Conservation (phyloP, 2,797 vertebrate genomes). For the Tadarida brasiliensis region DNA sequence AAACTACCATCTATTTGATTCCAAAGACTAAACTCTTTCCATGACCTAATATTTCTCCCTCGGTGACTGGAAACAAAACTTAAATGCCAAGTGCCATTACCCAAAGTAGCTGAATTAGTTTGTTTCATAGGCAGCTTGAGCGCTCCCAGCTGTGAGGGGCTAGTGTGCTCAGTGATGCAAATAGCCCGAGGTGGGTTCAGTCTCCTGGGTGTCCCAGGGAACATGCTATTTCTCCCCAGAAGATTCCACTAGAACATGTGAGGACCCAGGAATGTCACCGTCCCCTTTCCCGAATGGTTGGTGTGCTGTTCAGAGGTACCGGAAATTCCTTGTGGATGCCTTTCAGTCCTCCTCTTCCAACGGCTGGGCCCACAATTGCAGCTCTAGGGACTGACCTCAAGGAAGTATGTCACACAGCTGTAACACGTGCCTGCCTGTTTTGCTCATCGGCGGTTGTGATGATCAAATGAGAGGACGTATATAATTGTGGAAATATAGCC, state of each 20-base stretch:
- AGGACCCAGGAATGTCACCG: not conserved
- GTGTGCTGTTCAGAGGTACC: not conserved
- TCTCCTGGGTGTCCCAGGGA: not conserved
- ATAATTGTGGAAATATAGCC: not conserved
- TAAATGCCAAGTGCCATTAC: not conserved
- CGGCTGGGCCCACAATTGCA: not conserved
- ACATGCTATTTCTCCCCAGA: not conserved
- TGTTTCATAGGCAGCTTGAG: not conserved
- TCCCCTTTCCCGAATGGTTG: not conserved
- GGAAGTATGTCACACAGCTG: not conserved
- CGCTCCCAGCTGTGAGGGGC: not conserved
- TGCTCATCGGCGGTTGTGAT: not conserved
- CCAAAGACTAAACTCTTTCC: not conserved
- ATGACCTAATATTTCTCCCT: not conserved
- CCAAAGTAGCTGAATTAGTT: not conserved
- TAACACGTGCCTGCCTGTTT: not conserved
- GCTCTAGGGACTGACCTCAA: not conserved
- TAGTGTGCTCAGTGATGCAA: not conserved
- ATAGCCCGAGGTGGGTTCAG: not conserved
- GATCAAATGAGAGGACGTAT: not conserved
- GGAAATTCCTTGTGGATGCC: not conserved
- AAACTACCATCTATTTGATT: not conserved
- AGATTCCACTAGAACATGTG: not conserved
- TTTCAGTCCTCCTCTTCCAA: not conserved
- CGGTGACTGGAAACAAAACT: not conserved